Conservation (phyloP, 2,888 invertebrate species). For the Ichneumon xanthorius region DNA sequence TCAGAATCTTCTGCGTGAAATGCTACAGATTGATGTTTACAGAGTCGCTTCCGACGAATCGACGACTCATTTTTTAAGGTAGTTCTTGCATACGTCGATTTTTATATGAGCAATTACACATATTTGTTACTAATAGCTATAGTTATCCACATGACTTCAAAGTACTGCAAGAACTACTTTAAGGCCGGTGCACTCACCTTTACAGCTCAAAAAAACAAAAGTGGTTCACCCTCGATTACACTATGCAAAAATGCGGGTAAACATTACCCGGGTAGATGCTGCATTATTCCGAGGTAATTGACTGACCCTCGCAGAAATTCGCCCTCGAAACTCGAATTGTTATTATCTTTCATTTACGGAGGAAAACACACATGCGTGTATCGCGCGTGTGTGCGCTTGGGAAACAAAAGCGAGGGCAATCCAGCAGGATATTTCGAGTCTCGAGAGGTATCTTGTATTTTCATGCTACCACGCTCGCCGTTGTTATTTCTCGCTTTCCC, state of each 20-base stretch:
- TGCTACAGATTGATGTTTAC: too few species aligned
- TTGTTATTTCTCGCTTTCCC: slow-evolving; percentile 54
- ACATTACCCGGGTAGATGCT: background rate
- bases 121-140: too few species aligned
- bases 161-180: too few species aligned
- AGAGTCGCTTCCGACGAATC: too few species aligned
- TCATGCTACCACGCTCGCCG: slow-evolving; percentile 3
- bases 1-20: too few species aligned
- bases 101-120: too few species aligned
- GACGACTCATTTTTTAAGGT: too few species aligned
- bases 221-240: too few species aligned
- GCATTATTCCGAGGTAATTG: slow-evolving; percentile 33
- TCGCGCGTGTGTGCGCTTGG: background rate
- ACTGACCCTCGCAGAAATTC: background rate
- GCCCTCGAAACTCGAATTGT: slow-evolving; percentile 23
- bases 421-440: slow-evolving; percentile 31
- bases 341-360: slow-evolving; percentile 36
- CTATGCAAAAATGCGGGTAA: background rate
- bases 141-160: too few species aligned
- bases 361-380: background rate
- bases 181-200: too few species aligned
- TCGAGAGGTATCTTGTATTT: slow-evolving; percentile 49
- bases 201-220: too few species aligned
- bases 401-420: slow-evolving; percentile 17
- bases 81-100: too few species aligned